Conservation (phyloP, 2,113 vertebrate species). For the Taxidea taxus region DNA sequence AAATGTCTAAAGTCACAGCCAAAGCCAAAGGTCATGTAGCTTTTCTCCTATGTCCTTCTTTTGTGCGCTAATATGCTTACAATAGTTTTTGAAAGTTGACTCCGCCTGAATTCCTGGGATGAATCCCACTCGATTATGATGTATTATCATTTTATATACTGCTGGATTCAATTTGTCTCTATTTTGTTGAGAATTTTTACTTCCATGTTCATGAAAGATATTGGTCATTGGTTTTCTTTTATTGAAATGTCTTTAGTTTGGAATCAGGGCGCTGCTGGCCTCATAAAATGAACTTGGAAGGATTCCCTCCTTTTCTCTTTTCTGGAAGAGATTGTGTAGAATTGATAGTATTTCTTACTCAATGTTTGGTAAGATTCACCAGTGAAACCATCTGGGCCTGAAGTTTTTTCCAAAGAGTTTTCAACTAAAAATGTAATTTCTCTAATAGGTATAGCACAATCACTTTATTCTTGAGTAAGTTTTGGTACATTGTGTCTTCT, state of each 20-base stretch:
- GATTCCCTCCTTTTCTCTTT: background rate
- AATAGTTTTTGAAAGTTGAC: background rate
- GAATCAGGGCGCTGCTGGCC: background rate
- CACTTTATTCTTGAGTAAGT: background rate
- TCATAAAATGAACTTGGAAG: background rate
- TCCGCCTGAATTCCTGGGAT: background rate
- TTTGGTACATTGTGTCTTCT: background rate
- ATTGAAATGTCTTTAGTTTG: background rate
- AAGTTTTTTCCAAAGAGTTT: background rate
- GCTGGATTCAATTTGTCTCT: background rate
- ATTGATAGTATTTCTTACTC: background rate
- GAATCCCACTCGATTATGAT: background rate
- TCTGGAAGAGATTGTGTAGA: background rate
- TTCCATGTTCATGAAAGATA: background rate
- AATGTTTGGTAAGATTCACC: background rate
- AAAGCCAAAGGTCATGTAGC: background rate
- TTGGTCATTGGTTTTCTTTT: background rate
- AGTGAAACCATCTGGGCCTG: background rate
- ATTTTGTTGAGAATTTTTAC: background rate
- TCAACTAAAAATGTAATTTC: background rate
- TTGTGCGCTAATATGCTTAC: background rate
- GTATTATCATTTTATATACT: background rate
- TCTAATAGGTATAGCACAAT: background rate
- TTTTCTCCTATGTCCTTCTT: background rate
- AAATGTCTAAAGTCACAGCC: background rate